Evolutionary conservation across 37 sponge, comb jelly and placozoan species (phyloP).

Genomic region (Lycopodina hypogea): DNA sequence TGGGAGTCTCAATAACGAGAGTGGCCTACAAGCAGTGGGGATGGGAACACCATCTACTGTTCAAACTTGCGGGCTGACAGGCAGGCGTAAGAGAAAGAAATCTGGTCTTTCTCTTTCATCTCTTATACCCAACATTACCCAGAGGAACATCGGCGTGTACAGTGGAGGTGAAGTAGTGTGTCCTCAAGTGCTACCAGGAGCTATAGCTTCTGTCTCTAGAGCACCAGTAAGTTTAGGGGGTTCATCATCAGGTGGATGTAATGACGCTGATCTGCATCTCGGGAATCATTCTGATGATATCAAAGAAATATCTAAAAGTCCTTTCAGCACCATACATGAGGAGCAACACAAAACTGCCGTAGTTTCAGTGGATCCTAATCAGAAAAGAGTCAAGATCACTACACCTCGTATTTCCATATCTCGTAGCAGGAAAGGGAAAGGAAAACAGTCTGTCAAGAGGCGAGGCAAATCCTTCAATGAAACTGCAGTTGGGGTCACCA

Average conservation of each 20-base stretch:
- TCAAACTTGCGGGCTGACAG: neutral
- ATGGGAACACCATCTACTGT: neutral
- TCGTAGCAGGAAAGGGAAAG: neutral
- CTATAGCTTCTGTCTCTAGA: neutral
- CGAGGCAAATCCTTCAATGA: constrained; percentile 7
- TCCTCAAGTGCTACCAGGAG: neutral
- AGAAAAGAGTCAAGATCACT: constrained; percentile 12
- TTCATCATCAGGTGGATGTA: neutral
- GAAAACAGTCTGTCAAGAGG: neutral
- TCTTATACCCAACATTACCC: constrained; percentile 29
- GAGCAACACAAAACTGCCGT: constrained; percentile 55
- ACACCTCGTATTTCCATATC: neutral
- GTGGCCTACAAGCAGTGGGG: constrained; percentile 14
- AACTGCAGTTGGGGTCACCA: neutral
- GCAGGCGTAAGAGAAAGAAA: neutral
- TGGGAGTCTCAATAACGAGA: constrained; percentile 1
- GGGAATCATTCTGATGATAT: neutral
- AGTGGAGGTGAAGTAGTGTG: neutral
- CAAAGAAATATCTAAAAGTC: neutral
- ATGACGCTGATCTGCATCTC: neutral
- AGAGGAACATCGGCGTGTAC: constrained; percentile 18
- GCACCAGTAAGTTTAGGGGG: neutral
- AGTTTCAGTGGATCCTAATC: constrained; percentile 51
- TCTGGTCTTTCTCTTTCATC: constrained; percentile 43
- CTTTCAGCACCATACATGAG: constrained; percentile 53